Percentiles rank a stretch among this genome's conserved stretches.
These are phyloP conservation scores for Trichonephila clavata DNA, from an alignment of 1,140 invertebrate genomes.

Conservation along the genomic window DNA sequence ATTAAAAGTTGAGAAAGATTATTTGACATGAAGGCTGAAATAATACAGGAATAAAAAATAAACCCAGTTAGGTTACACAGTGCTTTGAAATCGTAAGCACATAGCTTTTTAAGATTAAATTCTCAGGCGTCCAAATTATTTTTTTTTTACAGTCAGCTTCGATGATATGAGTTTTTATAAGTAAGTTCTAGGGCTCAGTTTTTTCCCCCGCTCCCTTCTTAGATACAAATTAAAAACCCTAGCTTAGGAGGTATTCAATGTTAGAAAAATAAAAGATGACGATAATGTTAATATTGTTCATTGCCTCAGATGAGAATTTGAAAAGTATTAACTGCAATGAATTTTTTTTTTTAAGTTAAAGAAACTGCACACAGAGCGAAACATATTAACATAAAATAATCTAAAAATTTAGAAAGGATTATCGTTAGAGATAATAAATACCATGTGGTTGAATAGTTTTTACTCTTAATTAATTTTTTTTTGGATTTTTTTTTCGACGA, in stretches of 20 bases:
- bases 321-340: constrained; percentile 13
- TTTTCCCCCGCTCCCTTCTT: not conserved
- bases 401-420: not conserved
- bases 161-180: constrained; percentile 1
- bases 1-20: constrained; percentile 67
- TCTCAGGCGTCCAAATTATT: constrained; percentile 21
- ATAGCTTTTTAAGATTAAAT: constrained; percentile 18
- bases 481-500: not conserved
- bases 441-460: not conserved
- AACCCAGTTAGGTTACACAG: not conserved
- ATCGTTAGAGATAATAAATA: constrained; percentile 8
- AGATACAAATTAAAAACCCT: constrained; percentile 21
- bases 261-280: constrained; percentile 10
- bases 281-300: constrained; percentile 32
- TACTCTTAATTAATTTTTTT: constrained; percentile 17
- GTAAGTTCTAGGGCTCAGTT: not conserved
- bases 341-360: not conserved
- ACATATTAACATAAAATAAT: constrained; percentile 10
- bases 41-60: constrained; percentile 37
- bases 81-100: not conserved
- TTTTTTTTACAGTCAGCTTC: constrained; percentile 6
- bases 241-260: constrained; percentile 4
- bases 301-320: not conserved
- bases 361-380: not conserved
- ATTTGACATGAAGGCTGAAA: constrained; percentile 33